These are phyloP conservation scores for Yponomeuta sedellus DNA, from an alignment of 2,888 invertebrate species.

Conservation along the genomic window DNA sequence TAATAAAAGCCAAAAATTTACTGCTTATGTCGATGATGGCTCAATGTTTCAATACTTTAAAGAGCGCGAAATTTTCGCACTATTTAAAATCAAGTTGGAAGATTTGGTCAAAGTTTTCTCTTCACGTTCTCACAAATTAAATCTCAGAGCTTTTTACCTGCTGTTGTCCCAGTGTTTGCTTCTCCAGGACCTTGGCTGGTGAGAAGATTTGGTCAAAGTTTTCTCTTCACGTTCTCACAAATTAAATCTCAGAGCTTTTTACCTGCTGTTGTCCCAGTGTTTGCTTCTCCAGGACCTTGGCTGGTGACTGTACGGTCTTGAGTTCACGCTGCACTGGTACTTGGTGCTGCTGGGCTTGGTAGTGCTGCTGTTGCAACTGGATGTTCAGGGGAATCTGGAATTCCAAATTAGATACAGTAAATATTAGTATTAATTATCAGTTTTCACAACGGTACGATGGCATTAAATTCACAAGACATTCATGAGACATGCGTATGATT, in stretches of 20 bases:
- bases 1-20: too few species aligned
- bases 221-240: too few species aligned
- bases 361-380: background rate
- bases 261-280: conserved; percentile 14
- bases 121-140: too few species aligned
- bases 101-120: too few species aligned
- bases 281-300: conserved; percentile 23
- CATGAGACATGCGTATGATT: too few species aligned
- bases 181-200: conserved; percentile 23
- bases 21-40: too few species aligned
- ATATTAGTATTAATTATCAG: background rate
- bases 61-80: too few species aligned
- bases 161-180: conserved; percentile 11
- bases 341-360: background rate
- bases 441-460: too few species aligned
- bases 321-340: conserved; percentile 20
- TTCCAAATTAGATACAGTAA: background rate
- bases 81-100: too few species aligned
- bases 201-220: conserved; percentile 12
- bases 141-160: conserved; percentile 14
- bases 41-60: too few species aligned
- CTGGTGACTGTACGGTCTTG: conserved; percentile 26
- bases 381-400: background rate
- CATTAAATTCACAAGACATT: too few species aligned
- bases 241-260: background rate